phyloP scores from a whole-genome alignment of 2,888 invertebrate genomes.

The Troglohyphantes excavatus region DNA sequence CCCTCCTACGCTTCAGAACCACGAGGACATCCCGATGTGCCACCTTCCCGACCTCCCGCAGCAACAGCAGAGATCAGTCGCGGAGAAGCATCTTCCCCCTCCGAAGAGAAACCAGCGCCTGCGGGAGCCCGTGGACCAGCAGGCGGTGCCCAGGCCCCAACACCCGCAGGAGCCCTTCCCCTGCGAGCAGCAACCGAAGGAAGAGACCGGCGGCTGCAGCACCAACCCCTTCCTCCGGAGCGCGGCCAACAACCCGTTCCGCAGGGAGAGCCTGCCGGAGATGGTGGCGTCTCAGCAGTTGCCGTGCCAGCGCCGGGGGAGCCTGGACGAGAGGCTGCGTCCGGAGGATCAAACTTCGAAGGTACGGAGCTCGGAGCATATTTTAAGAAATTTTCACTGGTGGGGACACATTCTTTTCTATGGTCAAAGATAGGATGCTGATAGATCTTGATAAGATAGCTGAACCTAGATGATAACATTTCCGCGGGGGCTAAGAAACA shows the following conservation, averaged over 20 bases:
- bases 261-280: slow-evolving; percentile 64
- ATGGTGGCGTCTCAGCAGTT: slow-evolving; percentile 50
- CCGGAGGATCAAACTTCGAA: too few relatives aligned
- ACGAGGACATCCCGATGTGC: slow-evolving; percentile 1
- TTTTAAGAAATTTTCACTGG: too few relatives aligned
- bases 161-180: slow-evolving; percentile 52
- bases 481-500: slow-evolving; percentile 21
- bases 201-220: slow-evolving; percentile 25
- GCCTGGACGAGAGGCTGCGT: slow-evolving; percentile 54
- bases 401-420: too few relatives aligned
- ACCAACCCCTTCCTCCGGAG: slow-evolving; percentile 64
- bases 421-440: too few relatives aligned
- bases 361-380: too few relatives aligned
- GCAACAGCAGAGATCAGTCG: slow-evolving; percentile 14
- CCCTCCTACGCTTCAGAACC: slow-evolving; percentile 6
- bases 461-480: too few relatives aligned
- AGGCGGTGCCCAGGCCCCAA: slow-evolving; percentile 56
- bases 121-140: slow-evolving; percentile 57
- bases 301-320: slow-evolving; percentile 53
- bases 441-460: too few relatives aligned
- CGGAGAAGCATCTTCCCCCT: slow-evolving; percentile 4
- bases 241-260: slow-evolving; percentile 51
- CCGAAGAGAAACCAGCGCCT: slow-evolving; percentile 58
- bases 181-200: not conserved
- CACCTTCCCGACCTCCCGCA: slow-evolving; percentile 36